Evolutionary conservation across 2,888 invertebrate species (phyloP).

Genomic region (Melitaea athalia): DNA sequence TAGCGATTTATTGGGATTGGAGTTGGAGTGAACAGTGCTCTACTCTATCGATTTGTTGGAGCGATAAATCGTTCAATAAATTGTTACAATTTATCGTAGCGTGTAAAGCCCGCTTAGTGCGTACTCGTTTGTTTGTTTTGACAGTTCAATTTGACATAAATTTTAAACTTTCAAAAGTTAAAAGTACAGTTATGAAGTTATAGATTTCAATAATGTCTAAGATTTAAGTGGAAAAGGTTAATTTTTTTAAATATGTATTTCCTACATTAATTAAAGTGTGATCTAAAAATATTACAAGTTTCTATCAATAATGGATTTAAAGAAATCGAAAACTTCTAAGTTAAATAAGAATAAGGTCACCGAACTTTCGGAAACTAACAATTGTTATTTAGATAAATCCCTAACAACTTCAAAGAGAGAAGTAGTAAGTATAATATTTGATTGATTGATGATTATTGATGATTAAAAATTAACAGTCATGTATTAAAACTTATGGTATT

Average conservation of each 20-base stretch:
- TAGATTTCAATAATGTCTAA: not conserved
- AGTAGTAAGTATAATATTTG: conserved; percentile 49
- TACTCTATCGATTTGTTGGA: too few species aligned
- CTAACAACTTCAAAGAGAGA: conserved; percentile 47
- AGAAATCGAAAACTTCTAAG: conserved; percentile 51
- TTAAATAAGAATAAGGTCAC: conserved; percentile 64
- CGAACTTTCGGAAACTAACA: conserved; percentile 50
- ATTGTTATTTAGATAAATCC: conserved; percentile 50
- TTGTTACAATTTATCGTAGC: too few species aligned
- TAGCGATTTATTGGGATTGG: too few species aligned
- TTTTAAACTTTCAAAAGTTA: too few species aligned
- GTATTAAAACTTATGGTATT: not conserved
- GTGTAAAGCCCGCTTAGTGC: too few species aligned
- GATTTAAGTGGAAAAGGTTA: not conserved
- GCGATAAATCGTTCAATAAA: too few species aligned
- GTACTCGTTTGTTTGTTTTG: too few species aligned
- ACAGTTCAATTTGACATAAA: too few species aligned
- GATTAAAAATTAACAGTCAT: not conserved
- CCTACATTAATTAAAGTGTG: not conserved
- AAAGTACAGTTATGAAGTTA: too few species aligned
- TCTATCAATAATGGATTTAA: conserved; percentile 48
- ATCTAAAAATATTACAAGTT: not conserved
- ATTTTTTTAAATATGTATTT: not conserved
- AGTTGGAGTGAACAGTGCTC: too few species aligned
- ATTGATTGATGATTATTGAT: too few species aligned